Percentiles rank a stretch among this genome's conserved stretches.
phyloP scores from a whole-genome alignment of 2,113 vertebrate genomes.

The Burhinus oedicnemus region DNA sequence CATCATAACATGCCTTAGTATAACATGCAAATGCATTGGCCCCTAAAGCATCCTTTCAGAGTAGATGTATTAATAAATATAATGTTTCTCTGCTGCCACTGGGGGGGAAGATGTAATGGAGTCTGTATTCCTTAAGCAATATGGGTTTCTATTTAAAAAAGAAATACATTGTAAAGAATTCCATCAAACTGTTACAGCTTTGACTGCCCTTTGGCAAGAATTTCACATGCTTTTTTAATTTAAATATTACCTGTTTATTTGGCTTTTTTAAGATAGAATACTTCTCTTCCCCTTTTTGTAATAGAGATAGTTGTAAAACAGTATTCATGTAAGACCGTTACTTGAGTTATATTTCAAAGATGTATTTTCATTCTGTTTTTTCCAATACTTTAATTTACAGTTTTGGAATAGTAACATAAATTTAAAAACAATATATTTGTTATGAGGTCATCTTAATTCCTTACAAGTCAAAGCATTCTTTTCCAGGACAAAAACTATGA shows the following conservation, averaged over 20 bases:
- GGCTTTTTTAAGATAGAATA: not conserved
- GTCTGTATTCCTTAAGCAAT: conserved; percentile 51
- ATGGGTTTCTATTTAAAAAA: conserved; percentile 35
- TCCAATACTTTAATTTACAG: not conserved
- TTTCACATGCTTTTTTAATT: conserved; percentile 23
- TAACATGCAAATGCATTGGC: conserved; percentile 59
- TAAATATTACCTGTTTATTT: conserved; percentile 41
- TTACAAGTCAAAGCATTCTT: conserved; percentile 8
- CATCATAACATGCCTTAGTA: conserved; percentile 40
- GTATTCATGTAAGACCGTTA: not conserved
- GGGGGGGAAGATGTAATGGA: conserved; percentile 51
- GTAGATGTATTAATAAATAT: conserved; percentile 51
- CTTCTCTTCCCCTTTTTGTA: not conserved
- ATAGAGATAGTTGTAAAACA: not conserved
- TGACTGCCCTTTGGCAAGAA: conserved; percentile 41
- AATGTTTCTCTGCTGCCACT: conserved; percentile 49
- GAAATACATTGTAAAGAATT: conserved; percentile 65
- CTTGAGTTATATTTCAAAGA: not conserved
- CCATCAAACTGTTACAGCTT: conserved; percentile 47
- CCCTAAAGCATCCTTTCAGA: conserved; percentile 56
- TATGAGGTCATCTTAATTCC: conserved; percentile 11
- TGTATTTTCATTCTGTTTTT: conserved; percentile 4
- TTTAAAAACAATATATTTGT: not conserved
- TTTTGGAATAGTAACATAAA: not conserved
- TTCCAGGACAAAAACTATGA: not conserved